Evolutionary conservation across 2,113 vertebrate genomes (phyloP), one percentile per base, ranked within the genome.

Genomic region (Sclerurus mexicanus): DNA sequence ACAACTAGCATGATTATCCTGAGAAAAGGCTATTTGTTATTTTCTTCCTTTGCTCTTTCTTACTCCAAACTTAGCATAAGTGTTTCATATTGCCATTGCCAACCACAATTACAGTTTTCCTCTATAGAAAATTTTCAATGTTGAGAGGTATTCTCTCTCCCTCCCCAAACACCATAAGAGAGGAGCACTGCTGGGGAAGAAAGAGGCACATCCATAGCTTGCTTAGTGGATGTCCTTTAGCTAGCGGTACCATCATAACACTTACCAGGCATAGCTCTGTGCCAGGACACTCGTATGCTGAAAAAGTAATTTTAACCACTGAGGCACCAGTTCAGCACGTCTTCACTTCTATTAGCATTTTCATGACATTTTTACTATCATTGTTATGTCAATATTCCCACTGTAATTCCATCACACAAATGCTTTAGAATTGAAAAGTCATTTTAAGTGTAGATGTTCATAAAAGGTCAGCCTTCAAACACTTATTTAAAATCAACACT

Each of bases 391-490:
- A 71, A 52, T 50, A 91, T 92, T 96, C 94, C 79, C 82, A 75
- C 83, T 95, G 86, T 37, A 90, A 64, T 63, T 39, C 69, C 74
- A 35, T 30, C 78, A 67, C 24, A 46, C 22, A 82, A 85, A 59
- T 5, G 44, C 69, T 95, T 91, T 91, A 83, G 84, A 93, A 91
- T 5, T 73, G 46, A 86, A 62, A 96, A 94, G 66, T 91, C 47
- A 71, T n/a, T 30, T 87, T 72, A 91, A 87, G 71, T 42, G 58
- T 33, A 93, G 87, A 31, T 58, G 83, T 74, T 85, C 46, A 81
- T 25, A 46, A 92, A 97, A 94, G 86, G 66, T 92, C 87, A 96
- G 60, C 71, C 66, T 96, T 80, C 94, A 52, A 95, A 76, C 44
- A 55, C 12, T 74, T 79, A 50, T 87, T 35, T 5, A 59, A 95